Evolutionary conservation across 2,113 vertebrate genomes (phyloP).

Genomic region (Pan paniscus): DNA sequence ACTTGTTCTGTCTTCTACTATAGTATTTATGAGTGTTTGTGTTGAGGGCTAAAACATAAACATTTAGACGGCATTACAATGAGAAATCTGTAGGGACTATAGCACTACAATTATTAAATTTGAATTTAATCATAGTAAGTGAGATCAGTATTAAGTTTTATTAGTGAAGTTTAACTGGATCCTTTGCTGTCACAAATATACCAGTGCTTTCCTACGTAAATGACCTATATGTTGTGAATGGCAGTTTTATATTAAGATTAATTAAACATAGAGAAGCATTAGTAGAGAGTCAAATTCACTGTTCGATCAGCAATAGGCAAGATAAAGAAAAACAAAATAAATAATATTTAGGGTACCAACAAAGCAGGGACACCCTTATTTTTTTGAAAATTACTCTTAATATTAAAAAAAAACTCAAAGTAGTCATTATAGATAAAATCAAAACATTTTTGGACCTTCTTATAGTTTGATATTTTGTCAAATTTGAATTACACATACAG

Average conservation of each 20-base stretch:
- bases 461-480: background rate
- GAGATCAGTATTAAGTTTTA: background rate
- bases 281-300: background rate
- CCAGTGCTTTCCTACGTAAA: background rate
- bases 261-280: background rate
- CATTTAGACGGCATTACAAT: background rate
- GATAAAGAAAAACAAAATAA: background rate
- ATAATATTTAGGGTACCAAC: background rate
- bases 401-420: background rate
- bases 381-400: background rate
- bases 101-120: background rate
- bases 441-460: background rate
- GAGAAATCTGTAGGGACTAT: background rate
- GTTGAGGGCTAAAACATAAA: background rate
- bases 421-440: background rate
- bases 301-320: background rate
- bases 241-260: background rate
- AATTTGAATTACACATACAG: background rate
- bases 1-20: background rate
- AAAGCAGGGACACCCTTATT: background rate
- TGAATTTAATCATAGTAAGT: background rate
- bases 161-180: background rate
- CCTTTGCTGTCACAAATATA: background rate
- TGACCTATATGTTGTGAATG: background rate
- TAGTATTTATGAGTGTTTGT: background rate